Evolutionary conservation across 2,888 invertebrate species (phyloP).

Genomic region (Philhelius pedissequus): DNA sequence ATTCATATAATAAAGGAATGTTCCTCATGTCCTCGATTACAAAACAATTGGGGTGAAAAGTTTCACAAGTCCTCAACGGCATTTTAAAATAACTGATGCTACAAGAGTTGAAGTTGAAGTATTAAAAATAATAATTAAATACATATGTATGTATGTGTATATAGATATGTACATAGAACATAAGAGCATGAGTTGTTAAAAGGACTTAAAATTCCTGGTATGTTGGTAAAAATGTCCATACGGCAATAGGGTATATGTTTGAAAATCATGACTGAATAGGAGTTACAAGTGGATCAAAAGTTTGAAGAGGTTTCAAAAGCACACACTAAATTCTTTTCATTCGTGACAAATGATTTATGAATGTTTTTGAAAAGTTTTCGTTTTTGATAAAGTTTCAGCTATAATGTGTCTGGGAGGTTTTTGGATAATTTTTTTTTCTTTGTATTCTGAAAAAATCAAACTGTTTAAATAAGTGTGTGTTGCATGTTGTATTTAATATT

Average conservation of each 20-base stretch:
- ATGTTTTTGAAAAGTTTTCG: not conserved
- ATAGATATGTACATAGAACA: not conserved
- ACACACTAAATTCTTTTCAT: not conserved
- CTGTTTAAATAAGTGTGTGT: too few relatives aligned
- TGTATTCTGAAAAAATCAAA: too few relatives aligned
- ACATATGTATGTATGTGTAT: too few relatives aligned
- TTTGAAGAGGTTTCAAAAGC: slow-evolving; percentile 2
- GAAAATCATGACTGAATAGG: not conserved
- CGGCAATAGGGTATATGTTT: not conserved
- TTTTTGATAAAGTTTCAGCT: not conserved
- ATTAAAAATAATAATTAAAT: not conserved
- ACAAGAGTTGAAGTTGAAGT: not conserved
- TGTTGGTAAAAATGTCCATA: not conserved
- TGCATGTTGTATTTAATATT: too few relatives aligned
- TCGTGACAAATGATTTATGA: slow-evolving; percentile 1
- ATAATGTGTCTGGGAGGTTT: not conserved
- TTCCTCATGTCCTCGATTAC: not conserved
- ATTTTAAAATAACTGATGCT: slow-evolving; percentile 3
- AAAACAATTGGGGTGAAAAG: not conserved
- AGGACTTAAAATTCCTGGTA: not conserved
- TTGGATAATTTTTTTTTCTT: too few relatives aligned
- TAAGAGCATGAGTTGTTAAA: not conserved
- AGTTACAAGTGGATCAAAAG: slow-evolving; percentile 3
- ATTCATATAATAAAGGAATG: not conserved
- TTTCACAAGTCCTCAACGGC: not conserved